Evolutionary conservation across 2,797 vertebrate genomes (phyloP).

Genomic region (Cyclura pinguis): DNA sequence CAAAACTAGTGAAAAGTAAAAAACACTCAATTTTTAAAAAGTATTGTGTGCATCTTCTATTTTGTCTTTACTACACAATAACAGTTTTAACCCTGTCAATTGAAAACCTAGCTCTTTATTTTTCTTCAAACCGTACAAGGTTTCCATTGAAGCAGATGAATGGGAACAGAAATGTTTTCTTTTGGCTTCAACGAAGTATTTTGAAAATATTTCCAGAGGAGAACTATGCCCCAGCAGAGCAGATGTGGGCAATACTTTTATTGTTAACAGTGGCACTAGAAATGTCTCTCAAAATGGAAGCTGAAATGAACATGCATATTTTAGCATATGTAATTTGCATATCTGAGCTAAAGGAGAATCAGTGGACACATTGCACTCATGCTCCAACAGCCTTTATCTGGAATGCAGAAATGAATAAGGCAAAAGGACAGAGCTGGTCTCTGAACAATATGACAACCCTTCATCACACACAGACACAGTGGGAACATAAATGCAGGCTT

Average conservation of each 20-base stretch:
- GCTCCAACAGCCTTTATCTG: background rate
- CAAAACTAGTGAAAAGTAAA: background rate
- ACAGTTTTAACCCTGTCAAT: background rate
- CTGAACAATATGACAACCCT: background rate
- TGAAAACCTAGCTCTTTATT: background rate
- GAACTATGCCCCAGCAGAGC: rapidly evolving
- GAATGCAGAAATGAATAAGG: conserved; percentile 11
- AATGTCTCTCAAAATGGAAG: background rate
- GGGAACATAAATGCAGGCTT: background rate
- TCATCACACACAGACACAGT: background rate
- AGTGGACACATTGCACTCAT: background rate
- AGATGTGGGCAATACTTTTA: background rate
- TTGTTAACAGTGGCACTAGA: background rate
- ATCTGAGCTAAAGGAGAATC: background rate
- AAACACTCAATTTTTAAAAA: conserved; percentile 24
- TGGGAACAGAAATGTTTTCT: rapidly evolving
- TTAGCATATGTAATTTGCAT: background rate
- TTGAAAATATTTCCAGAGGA: background rate
- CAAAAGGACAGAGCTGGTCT: background rate
- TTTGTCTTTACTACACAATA: background rate
- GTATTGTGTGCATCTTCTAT: conserved; percentile 18
- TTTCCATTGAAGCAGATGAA: conserved; percentile 1
- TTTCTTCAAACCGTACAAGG: conserved; percentile 18
- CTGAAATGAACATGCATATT: conserved; percentile 13
- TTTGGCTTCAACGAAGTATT: background rate